phyloP scores from a whole-genome alignment of 2,113 vertebrate species.

The Symphodus melops region DNA sequence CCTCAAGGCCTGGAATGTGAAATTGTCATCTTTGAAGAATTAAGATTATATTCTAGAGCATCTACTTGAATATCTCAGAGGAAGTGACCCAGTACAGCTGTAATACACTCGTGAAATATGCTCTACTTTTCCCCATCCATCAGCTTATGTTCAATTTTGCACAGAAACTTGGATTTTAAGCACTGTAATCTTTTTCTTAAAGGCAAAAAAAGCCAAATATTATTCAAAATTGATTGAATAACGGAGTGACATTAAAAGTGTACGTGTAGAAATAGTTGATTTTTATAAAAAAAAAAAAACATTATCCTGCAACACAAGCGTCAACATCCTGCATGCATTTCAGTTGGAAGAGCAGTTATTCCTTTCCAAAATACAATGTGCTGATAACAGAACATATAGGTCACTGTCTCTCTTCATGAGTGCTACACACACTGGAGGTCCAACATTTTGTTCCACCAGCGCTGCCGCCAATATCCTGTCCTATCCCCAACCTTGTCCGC shows the following conservation, averaged over 20 bases:
- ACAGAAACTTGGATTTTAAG: constrained; percentile 13
- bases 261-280: neutral
- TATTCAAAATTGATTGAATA: constrained; percentile 5
- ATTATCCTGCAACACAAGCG: neutral
- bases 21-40: constrained; percentile 58
- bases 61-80: constrained; percentile 51
- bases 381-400: constrained; percentile 34
- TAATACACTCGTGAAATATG: constrained; percentile 40
- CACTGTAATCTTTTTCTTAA: neutral
- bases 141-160: constrained; percentile 6
- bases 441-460: constrained; percentile 62
- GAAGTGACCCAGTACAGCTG: constrained; percentile 44
- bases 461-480: constrained; percentile 49
- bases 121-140: constrained; percentile 43
- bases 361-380: neutral
- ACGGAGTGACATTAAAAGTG: neutral
- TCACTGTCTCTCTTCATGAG: constrained; percentile 43
- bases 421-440: constrained; percentile 44
- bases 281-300: constrained; percentile 19
- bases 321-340: constrained; percentile 8
- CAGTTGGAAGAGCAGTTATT: neutral
- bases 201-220: neutral
- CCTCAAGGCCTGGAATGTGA: constrained; percentile 34
- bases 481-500: constrained; percentile 73
- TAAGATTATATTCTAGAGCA: constrained; percentile 42